Evolutionary conservation across 2,113 vertebrate species (phyloP), one percentile per base, ranked within the genome.

Genomic region (Ranitomeya variabilis): DNA sequence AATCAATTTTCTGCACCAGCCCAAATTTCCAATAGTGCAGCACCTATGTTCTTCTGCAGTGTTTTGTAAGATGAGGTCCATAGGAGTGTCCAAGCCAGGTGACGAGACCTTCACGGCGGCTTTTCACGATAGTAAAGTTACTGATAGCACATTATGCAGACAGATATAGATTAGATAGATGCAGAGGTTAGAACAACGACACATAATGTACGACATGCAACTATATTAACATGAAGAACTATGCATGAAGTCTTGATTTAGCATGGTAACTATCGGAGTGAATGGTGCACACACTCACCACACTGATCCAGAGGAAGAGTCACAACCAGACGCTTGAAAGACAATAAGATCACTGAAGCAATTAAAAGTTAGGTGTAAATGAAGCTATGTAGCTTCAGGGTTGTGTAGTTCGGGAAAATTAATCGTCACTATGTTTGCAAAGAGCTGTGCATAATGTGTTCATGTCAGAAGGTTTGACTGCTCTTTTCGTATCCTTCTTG

Each of bases 221-320:
- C 6, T 80, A 10, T n/a, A 3, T 79, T 57, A 12, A 13, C 23
- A 21, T 52, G 4, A 19, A 74, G 26, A 74, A 37, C 37, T 7
- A 9, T 79, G 76, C 45, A 23, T 57, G 16, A 31, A 19, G 21
- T 26, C 4, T 80, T 23, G 2, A 31, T 13, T 31, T 37, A 77
- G 37, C 60, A 51, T 16, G n/a, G 21, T 12, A 57, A 12, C 18
- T 16, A 59, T 19, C 14, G 45, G 10, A 82, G 54, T 82, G 31
- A 64, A 13, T 37, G 16, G 83, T 59, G 14, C 57, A 71, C 52
- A 51, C 19, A 87, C 86, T 87, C 77, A 87, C 86, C 86, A 19
- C 71, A 78, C 16, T 69, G 60, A 71, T 87, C 86, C 86, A 87
- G 86, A 31, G 62, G 23, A 87, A 54, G 77, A 87, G 23, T 57